These are phyloP conservation scores for Atrina japonica DNA, from an alignment of 2,888 invertebrate genomes.

Conservation along the genomic window DNA sequence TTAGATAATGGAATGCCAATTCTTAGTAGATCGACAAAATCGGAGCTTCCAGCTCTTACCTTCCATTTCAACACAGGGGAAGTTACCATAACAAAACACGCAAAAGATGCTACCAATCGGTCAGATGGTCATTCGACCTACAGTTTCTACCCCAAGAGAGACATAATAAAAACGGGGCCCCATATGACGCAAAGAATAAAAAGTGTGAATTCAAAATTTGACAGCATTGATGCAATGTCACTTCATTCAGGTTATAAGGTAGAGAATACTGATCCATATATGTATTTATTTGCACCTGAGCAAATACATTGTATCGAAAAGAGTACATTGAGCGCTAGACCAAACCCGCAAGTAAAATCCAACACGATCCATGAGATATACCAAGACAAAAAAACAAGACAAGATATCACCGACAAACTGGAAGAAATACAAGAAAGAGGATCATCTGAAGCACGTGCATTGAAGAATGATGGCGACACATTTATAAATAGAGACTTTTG, in stretches of 20 bases:
- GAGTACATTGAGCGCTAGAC: neutral
- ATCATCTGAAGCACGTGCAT: too few relatives aligned
- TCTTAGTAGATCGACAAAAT: neutral
- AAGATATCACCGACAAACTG: too few relatives aligned
- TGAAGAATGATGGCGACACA: too few relatives aligned
- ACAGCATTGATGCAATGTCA: too few relatives aligned
- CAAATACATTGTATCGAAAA: slow-evolving; percentile 1
- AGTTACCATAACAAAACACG: slow-evolving; percentile 22
- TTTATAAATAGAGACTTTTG: too few relatives aligned
- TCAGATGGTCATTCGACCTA: neutral
- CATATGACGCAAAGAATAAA: too few relatives aligned
- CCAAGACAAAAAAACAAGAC: too few relatives aligned
- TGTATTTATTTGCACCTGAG: slow-evolving; percentile 12
- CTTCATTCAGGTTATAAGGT: too few relatives aligned
- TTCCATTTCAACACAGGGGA: slow-evolving; percentile 34
- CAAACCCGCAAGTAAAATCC: neutral
- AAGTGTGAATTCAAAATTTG: too few relatives aligned
- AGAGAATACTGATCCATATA: too few relatives aligned
- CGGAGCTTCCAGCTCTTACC: slow-evolving; percentile 23
- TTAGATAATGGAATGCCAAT: neutral
- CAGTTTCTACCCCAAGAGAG: slow-evolving; percentile 19
- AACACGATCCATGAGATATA: slow-evolving; percentile 4
- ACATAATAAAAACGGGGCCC: slow-evolving; percentile 3
- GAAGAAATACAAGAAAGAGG: too few relatives aligned
- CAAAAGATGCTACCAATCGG: neutral